phyloP scores from a whole-genome alignment of 1,140 invertebrate species.

The Drosophila persimilis region DNA sequence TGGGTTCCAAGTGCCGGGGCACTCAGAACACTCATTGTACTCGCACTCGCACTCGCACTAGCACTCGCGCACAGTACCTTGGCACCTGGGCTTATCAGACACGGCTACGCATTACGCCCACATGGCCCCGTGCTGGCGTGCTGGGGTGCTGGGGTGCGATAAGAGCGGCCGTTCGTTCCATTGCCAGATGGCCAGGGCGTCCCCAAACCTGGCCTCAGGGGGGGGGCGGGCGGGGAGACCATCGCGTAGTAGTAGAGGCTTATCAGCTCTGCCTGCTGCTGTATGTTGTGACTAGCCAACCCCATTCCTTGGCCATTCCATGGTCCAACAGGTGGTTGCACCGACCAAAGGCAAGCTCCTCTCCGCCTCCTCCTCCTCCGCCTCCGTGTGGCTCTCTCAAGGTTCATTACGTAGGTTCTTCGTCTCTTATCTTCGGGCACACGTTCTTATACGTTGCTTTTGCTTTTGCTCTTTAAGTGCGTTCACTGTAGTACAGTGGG shows the following conservation, averaged over 20 bases:
- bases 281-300: conserved; percentile 51
- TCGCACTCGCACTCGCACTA: too few species aligned
- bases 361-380: too few species aligned
- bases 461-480: conserved; percentile 44
- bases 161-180: background rate
- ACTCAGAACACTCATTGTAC: conserved; percentile 10
- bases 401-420: conserved; percentile 61
- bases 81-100: conserved; percentile 50
- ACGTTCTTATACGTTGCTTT: conserved; percentile 50
- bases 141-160: too few species aligned
- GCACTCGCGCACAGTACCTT: conserved; percentile 21
- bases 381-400: conserved; percentile 44
- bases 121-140: conserved; percentile 4
- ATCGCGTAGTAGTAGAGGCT: conserved; percentile 34
- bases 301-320: conserved; percentile 28
- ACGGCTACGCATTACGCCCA: conserved; percentile 62
- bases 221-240: conserved; percentile 1
- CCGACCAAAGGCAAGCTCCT: conserved; percentile 23
- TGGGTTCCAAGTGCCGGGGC: conserved; percentile 16
- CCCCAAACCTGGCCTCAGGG: conserved; percentile 7
- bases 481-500: conserved; percentile 7
- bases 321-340: conserved; percentile 73
- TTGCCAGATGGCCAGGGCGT: conserved; percentile 48
- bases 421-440: conserved; percentile 50
- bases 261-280: conserved; percentile 49